phyloP scores from a whole-genome alignment of 2,113 vertebrate genomes.

The Melanocharis versteri region DNA sequence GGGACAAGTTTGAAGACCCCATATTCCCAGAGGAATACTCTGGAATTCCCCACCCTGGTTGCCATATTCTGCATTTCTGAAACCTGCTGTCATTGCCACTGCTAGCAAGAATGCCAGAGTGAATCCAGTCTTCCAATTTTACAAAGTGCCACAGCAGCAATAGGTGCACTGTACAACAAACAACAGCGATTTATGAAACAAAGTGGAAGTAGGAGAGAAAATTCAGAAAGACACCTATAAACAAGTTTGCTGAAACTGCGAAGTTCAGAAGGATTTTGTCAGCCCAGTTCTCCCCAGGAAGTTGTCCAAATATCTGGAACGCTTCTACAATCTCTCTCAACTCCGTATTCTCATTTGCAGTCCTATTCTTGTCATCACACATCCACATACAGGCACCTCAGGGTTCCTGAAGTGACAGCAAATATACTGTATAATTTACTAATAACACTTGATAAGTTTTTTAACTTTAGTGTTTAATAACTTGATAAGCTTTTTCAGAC shows the following conservation, averaged over 20 bases:
- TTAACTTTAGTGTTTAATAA: too few species aligned
- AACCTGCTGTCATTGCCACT: not conserved
- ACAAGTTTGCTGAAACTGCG: not conserved
- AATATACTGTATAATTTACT: not conserved
- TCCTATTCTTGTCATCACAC: not conserved
- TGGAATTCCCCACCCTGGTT: not conserved
- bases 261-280: not conserved
- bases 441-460: not conserved
- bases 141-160: not conserved
- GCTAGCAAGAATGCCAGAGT: not conserved
- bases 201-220: not conserved
- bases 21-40: not conserved
- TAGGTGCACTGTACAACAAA: not conserved
- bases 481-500: not conserved
- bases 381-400: not conserved
- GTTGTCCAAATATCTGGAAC: not conserved
- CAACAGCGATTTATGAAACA: not conserved
- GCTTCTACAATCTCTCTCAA: not conserved
- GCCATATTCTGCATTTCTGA: not conserved
- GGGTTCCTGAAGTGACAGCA: not conserved
- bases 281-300: not conserved
- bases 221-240: not conserved
- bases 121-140: not conserved
- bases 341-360: not conserved
- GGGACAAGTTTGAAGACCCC: not conserved